A percentile compares a stretch with the other conserved stretches of the same genome.
Evolutionary conservation across 1,140 invertebrate species (phyloP).

Genomic region (Melipona quadrifasciata): DNA sequence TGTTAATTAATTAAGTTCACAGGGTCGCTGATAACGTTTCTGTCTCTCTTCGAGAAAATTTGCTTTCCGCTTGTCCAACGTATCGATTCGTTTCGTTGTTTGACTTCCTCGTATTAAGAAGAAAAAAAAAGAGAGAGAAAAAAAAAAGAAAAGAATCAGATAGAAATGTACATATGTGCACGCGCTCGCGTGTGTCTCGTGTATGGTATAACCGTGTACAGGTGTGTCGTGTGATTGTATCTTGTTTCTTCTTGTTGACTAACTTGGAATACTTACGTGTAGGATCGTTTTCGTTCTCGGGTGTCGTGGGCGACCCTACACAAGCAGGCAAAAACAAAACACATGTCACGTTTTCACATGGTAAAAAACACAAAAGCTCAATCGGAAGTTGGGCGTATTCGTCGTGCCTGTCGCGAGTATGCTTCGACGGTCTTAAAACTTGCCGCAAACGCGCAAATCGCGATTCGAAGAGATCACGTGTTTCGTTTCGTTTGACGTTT

Average conservation of each 20-base stretch:
- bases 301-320: constrained; percentile 83
- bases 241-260: constrained; percentile 83
- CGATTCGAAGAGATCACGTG: too few species aligned
- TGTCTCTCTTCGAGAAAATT: not conserved
- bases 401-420: constrained; percentile 43
- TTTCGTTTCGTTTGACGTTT: not conserved
- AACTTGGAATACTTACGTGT: constrained; percentile 84
- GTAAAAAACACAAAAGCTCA: constrained; percentile 78
- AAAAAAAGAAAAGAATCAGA: not conserved
- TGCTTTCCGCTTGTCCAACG: not conserved
- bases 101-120: not conserved
- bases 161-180: not conserved
- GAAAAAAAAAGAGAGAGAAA: not conserved
- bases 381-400: constrained; percentile 67
- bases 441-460: too few species aligned
- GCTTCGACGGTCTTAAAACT: constrained; percentile 5
- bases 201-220: not conserved
- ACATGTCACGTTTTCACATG: constrained; percentile 81
- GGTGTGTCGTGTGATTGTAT: constrained; percentile 28
- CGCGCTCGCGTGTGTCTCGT: not conserved
- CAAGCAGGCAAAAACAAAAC: constrained; percentile 82
- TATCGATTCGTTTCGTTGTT: constrained; percentile 20
- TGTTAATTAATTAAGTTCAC: constrained; percentile 2
- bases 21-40: constrained; percentile 39
- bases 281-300: constrained; percentile 83